Conservation (phyloP, 2,113 vertebrate species). For the chimpanzee (Pan troglodytes) region DNA sequence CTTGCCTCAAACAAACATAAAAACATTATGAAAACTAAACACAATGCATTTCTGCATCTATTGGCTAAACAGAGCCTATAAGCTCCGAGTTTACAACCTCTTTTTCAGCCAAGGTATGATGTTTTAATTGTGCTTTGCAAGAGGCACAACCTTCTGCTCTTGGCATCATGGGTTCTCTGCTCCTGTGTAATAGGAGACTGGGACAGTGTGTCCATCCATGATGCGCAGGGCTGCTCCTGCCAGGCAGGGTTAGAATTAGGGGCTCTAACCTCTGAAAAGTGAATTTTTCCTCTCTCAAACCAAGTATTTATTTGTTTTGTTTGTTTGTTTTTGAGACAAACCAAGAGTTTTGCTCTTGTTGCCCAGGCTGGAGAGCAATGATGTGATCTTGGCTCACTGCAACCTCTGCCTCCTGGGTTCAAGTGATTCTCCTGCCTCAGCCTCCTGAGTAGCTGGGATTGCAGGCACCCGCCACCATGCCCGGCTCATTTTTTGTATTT, state of each 20-base stretch:
- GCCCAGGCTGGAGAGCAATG: too few species aligned
- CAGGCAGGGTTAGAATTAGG: background rate
- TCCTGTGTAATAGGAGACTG: background rate
- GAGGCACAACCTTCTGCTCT: background rate
- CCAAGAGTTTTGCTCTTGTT: too few species aligned
- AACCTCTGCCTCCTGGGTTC: too few species aligned
- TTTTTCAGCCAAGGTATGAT: background rate
- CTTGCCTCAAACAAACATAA: background rate
- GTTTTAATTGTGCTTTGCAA: background rate
- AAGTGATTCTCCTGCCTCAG: too few species aligned
- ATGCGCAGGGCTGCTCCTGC: background rate
- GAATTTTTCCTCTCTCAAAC: background rate
- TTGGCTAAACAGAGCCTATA: background rate
- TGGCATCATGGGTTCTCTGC: accelerated
- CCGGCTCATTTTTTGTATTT: too few species aligned
- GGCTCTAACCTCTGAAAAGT: background rate
- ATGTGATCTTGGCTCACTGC: too few species aligned
- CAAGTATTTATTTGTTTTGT: background rate
- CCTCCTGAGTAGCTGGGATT: too few species aligned
- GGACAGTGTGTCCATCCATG: background rate
- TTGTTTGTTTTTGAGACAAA: too few species aligned
- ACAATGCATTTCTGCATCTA: background rate
- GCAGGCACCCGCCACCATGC: too few species aligned
- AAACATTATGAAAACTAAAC: background rate
- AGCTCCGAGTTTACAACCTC: background rate